Conservation (phyloP, 2,888 invertebrate genomes). For the Mesorhabditis sp. region DNA sequence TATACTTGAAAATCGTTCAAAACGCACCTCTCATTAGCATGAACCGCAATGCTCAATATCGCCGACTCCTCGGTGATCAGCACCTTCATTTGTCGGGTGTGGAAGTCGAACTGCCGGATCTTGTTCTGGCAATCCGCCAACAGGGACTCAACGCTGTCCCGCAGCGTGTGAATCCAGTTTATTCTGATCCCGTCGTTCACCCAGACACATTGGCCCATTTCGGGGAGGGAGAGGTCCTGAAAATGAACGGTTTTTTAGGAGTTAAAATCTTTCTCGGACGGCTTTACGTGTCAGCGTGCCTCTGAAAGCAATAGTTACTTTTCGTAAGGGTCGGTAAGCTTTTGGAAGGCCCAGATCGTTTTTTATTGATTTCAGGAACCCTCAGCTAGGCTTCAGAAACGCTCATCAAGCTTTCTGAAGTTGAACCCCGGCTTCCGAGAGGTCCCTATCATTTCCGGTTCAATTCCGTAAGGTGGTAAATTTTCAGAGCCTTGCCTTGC, state of each 20-base stretch:
- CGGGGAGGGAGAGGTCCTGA: neutral
- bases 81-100: neutral
- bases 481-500: too few relatives aligned
- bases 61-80: neutral
- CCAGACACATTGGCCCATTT: neutral
- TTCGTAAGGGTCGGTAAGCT: too few relatives aligned
- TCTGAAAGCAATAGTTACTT: too few relatives aligned
- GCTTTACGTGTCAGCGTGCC: too few relatives aligned
- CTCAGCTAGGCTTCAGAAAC: too few relatives aligned
- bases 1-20: neutral
- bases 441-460: too few relatives aligned
- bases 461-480: too few relatives aligned
- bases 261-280: neutral
- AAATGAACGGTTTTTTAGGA: neutral
- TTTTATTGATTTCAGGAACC: too few relatives aligned
- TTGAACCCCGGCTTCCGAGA: too few relatives aligned
- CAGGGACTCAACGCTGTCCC: neutral
- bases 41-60: neutral
- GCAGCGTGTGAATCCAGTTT: neutral
- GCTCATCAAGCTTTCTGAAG: too few relatives aligned
- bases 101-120: neutral
- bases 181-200: neutral
- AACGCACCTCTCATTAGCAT: constrained; percentile 1
- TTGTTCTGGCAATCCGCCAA: neutral
- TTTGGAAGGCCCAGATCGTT: too few relatives aligned